These are phyloP conservation scores for Elaphurus davidianus DNA, from an alignment of 2,113 vertebrate species.

Conservation along the genomic window DNA sequence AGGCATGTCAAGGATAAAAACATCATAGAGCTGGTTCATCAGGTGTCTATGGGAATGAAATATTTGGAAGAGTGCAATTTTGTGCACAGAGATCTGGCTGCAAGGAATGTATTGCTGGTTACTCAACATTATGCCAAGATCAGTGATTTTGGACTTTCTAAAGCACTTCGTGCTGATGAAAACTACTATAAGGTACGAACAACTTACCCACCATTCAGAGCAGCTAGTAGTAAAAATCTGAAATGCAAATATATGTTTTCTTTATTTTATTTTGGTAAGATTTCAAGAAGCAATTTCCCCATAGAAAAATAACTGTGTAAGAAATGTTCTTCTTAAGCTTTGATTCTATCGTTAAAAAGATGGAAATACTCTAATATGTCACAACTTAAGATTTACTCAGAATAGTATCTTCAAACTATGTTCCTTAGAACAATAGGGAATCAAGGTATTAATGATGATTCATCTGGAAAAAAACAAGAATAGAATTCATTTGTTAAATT, in stretches of 20 bases:
- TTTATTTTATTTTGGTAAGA: background rate
- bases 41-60: slow-evolving; percentile 98
- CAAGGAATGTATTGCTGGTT: slow-evolving; percentile 95
- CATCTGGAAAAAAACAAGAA: background rate
- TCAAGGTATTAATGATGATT: background rate
- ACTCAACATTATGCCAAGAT: slow-evolving; percentile 99
- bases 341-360: background rate
- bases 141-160: slow-evolving; percentile 99
- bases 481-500: background rate
- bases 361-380: background rate
- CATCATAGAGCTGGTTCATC: slow-evolving; percentile 95
- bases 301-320: background rate
- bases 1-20: slow-evolving; percentile 91
- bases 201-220: background rate
- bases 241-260: background rate
- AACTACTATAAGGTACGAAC: slow-evolving; percentile 88
- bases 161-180: slow-evolving; percentile 91
- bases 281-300: background rate
- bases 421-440: background rate
- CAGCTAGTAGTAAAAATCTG: background rate
- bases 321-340: background rate
- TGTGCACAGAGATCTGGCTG: slow-evolving; percentile 97
- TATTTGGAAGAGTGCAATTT: slow-evolving; percentile 97
- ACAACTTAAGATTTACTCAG: background rate
- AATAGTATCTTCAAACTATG: background rate